phyloP scores from a whole-genome alignment of 2,888 invertebrate species.

The Chrysolina americana region DNA sequence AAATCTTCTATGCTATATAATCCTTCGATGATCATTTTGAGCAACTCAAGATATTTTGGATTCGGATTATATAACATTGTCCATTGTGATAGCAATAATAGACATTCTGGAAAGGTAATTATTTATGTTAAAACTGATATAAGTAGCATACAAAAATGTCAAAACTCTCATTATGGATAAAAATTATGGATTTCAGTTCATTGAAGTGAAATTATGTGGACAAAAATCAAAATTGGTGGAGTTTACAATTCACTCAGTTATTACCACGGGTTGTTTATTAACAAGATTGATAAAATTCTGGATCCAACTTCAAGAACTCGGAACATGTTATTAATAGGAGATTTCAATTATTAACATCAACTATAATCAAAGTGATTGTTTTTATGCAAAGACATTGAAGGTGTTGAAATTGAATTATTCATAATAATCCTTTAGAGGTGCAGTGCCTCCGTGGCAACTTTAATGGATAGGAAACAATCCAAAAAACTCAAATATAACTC shows the following conservation, averaged over 20 bases:
- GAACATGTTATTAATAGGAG: not conserved
- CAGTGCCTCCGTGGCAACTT: no score
- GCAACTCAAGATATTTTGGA: no score
- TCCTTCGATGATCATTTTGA: no score
- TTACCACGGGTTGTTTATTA: not conserved
- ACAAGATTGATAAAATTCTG: conserved; percentile 1
- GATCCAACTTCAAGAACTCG: not conserved
- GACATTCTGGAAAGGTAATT: not conserved
- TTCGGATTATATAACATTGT: no score
- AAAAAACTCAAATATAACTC: no score
- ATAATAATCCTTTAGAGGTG: no score
- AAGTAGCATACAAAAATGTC: not conserved
- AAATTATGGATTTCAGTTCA: not conserved
- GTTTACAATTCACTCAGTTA: not conserved
- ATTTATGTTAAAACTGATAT: not conserved
- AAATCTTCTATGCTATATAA: no score
- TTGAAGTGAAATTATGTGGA: not conserved
- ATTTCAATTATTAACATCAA: no score
- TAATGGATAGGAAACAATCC: no score
- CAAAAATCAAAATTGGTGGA: conserved; percentile 2
- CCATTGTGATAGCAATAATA: not conserved
- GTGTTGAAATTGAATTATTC: no score
- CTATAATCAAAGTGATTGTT: not conserved
- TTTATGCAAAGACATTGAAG: no score
- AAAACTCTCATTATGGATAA: not conserved